phyloP scores from a whole-genome alignment of 2,797 vertebrate species.

The Anguilla anguilla region DNA sequence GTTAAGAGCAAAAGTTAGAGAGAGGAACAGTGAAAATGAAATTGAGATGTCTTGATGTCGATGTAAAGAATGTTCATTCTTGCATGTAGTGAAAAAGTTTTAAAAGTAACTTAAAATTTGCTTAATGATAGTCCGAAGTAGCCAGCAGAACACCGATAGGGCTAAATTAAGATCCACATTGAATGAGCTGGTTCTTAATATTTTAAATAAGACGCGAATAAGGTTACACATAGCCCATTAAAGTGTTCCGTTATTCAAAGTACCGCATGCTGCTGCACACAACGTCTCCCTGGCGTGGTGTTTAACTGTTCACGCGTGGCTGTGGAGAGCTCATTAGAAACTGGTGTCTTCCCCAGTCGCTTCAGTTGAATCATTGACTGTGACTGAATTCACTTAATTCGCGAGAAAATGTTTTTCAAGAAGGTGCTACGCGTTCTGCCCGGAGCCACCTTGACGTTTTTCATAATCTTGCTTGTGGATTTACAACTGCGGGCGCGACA shows the following conservation, averaged over 20 bases:
- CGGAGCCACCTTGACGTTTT: conserved; percentile 55
- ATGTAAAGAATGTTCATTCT: not conserved
- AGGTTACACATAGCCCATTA: not conserved
- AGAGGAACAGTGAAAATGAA: not conserved
- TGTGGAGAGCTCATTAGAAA: not conserved
- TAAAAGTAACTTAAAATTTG: not conserved
- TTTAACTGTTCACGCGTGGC: not conserved
- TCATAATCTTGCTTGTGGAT: conserved; percentile 66
- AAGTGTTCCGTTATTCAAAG: not conserved
- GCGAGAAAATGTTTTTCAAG: conserved; percentile 41
- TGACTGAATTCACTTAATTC: conserved; percentile 2
- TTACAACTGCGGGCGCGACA: conserved; percentile 60
- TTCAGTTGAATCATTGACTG: not conserved
- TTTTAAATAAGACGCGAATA: not conserved
- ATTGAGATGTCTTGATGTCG: not conserved
- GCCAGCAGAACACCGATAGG: not conserved
- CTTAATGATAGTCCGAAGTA: not conserved
- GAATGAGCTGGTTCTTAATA: not conserved
- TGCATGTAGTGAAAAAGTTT: not conserved
- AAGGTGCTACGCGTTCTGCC: conserved; percentile 57
- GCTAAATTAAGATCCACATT: not conserved
- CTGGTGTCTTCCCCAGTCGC: not conserved
- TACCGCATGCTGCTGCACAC: not conserved
- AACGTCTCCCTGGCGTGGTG: not conserved
- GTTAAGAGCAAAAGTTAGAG: not conserved